Percentiles rank a stretch among this genome's conserved stretches.
Conservation (phyloP, 2,797 vertebrate species). For the Myotis planiceps region DNA sequence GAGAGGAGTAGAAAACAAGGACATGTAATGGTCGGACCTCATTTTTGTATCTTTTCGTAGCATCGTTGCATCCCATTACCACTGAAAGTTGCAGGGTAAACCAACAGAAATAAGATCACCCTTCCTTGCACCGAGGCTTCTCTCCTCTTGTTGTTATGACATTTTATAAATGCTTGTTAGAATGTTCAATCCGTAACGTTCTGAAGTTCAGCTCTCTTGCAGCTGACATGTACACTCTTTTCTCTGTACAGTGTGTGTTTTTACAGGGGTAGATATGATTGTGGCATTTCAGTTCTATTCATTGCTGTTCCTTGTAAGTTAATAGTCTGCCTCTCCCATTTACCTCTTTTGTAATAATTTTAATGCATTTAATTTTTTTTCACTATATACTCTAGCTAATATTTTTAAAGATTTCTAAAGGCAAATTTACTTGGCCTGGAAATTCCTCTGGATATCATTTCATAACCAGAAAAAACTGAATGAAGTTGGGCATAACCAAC, state of each 20-base stretch:
- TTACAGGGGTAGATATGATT: background rate
- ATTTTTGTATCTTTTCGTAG: background rate
- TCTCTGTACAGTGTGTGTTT: background rate
- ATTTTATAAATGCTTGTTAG: background rate
- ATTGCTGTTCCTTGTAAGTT: background rate
- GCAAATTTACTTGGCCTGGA: background rate
- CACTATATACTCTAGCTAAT: background rate
- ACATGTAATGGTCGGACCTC: background rate
- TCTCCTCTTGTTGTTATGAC: background rate
- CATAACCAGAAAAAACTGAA: background rate
- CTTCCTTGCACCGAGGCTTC: background rate
- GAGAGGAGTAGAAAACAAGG: background rate
- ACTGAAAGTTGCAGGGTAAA: background rate
- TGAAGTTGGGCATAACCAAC: background rate
- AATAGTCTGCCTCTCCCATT: background rate
- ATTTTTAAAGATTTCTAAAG: constrained; percentile 37
- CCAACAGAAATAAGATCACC: background rate
- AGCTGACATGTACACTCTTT: background rate
- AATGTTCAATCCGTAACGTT: background rate
- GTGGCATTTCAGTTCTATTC: background rate
- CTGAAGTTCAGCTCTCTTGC: background rate
- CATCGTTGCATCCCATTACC: background rate
- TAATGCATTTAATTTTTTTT: background rate
- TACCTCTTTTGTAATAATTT: constrained; percentile 37
- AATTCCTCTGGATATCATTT: constrained; percentile 15